A percentile compares a stretch with the other conserved stretches of the same genome.
phyloP scores from a whole-genome alignment of 2,797 vertebrate species.

The Gorsachius magnificus region DNA sequence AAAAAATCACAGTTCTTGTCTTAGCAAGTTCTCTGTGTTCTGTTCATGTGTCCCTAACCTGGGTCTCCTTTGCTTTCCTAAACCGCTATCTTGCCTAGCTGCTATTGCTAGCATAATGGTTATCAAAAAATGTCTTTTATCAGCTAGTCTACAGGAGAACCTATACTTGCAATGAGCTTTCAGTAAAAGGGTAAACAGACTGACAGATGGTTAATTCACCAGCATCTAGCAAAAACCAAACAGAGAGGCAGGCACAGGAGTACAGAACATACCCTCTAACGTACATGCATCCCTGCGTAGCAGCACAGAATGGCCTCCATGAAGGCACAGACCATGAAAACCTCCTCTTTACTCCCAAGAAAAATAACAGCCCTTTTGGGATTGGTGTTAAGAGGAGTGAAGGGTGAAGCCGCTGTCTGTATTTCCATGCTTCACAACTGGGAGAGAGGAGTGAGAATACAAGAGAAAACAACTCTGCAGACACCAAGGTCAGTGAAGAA shows the following conservation, averaged over 20 bases:
- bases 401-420: not conserved
- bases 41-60: accelerated
- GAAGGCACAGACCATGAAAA: not conserved
- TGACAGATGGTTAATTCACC: not conserved
- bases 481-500: not conserved
- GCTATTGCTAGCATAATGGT: not conserved
- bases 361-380: not conserved
- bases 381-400: not conserved
- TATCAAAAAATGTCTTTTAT: not conserved
- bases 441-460: not conserved
- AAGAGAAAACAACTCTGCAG: not conserved
- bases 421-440: not conserved
- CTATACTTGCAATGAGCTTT: not conserved
- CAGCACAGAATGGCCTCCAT: not conserved
- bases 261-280: not conserved
- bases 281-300: not conserved
- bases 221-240: not conserved
- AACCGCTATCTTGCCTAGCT: not conserved
- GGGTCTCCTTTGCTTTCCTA: not conserved
- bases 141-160: not conserved
- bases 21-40: not conserved
- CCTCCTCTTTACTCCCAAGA: not conserved
- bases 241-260: not conserved
- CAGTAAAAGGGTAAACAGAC: not conserved
- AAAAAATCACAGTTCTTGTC: not conserved